These are phyloP conservation scores for Oreocharis arfaki DNA, from an alignment of 2,113 vertebrate species.

Conservation along the genomic window DNA sequence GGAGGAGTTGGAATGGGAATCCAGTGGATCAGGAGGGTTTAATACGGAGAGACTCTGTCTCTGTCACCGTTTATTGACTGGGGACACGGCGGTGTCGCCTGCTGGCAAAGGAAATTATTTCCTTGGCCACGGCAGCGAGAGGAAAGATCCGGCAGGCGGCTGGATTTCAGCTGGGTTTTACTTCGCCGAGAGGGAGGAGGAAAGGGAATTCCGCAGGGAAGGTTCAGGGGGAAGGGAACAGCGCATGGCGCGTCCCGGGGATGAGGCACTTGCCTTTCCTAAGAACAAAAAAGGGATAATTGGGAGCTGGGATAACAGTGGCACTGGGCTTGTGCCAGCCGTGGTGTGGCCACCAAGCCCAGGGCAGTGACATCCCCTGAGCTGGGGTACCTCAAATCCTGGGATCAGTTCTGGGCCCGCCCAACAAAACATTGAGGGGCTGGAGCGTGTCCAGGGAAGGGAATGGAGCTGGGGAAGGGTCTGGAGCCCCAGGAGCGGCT, in stretches of 20 bases:
- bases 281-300: background rate
- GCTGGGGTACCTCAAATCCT: no score
- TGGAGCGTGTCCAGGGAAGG: background rate
- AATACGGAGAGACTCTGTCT: background rate
- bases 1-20: background rate
- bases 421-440: background rate
- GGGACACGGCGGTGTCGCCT: background rate
- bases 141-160: background rate
- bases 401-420: background rate
- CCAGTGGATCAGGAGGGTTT: background rate
- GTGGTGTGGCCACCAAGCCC: background rate
- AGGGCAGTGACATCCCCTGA: background rate
- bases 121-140: background rate
- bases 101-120: background rate
- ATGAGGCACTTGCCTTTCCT: background rate
- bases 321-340: background rate
- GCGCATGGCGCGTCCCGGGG: background rate
- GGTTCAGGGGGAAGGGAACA: background rate
- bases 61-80: background rate
- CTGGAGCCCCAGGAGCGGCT: background rate
- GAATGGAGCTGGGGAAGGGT: background rate
- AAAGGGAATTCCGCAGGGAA: rapidly evolving
- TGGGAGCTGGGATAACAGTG: background rate
- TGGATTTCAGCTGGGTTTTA: background rate
- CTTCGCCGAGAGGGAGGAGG: background rate